These are phyloP conservation scores for Psittacara wagleri DNA, from an alignment of 2,113 vertebrate genomes.

Conservation along the genomic window DNA sequence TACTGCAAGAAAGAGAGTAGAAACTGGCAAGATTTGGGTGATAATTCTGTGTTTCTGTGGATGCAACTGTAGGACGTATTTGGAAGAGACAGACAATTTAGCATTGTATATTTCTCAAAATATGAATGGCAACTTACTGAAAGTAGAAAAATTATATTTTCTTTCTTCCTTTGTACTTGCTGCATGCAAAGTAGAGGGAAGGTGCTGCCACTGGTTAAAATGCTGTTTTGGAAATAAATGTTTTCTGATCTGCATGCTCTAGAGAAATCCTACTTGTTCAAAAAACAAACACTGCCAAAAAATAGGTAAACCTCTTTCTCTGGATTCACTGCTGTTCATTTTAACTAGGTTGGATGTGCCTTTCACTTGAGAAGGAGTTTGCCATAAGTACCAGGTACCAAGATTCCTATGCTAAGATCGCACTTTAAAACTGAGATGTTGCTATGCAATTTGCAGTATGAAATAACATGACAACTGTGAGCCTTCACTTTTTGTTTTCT, in stretches of 20 bases:
- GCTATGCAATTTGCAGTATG: background rate
- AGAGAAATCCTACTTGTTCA: background rate
- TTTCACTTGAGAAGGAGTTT: background rate
- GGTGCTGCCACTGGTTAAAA: background rate
- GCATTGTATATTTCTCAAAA: background rate
- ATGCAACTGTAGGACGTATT: background rate
- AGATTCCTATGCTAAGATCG: background rate
- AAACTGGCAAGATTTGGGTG: background rate
- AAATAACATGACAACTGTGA: background rate
- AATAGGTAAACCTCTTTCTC: background rate
- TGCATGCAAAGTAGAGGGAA: background rate
- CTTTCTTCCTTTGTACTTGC: background rate
- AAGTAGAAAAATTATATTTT: background rate
- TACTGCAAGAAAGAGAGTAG: background rate
- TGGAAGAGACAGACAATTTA: background rate
- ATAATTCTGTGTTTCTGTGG: background rate
- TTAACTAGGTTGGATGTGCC: background rate
- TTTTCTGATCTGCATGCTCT: background rate
- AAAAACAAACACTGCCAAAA: background rate
- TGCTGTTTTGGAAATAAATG: background rate
- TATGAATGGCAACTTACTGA: background rate
- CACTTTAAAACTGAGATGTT: background rate
- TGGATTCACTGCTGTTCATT: background rate
- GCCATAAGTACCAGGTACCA: background rate
- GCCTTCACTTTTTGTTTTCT: background rate